Percentiles rank a stretch among this genome's conserved stretches.
Conservation (phyloP, 2,113 vertebrate genomes). For the Chionomys nivalis region DNA sequence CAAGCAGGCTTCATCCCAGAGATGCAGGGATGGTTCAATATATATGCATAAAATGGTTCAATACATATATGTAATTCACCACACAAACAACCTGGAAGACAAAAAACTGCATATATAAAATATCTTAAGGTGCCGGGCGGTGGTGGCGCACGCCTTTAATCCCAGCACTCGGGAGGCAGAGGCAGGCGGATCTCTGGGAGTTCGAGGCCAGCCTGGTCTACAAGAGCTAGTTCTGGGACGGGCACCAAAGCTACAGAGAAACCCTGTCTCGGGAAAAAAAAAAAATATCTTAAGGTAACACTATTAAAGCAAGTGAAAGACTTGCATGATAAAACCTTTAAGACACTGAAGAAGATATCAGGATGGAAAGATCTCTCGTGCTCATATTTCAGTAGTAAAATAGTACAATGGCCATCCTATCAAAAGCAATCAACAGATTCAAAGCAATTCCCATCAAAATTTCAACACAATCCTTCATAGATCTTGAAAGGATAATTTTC, state of each 20-base stretch:
- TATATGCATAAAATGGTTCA: background rate
- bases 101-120: background rate
- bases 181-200: no score
- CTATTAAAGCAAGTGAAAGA: background rate
- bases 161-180: no score
- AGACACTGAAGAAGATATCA: background rate
- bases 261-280: no score
- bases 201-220: no score
- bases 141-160: no score
- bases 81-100: background rate
- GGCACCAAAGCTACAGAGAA: no score
- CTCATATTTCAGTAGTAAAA: background rate
- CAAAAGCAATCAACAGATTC: background rate
- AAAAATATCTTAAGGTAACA: background rate
- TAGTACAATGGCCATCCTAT: background rate
- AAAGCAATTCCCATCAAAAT: background rate
- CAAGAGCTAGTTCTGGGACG: no score
- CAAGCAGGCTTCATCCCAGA: background rate
- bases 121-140: no score
- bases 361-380: background rate
- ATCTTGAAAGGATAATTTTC: background rate
- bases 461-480: background rate
- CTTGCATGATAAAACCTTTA: background rate
- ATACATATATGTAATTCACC: background rate
- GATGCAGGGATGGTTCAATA: background rate